Base-by-base conservation (phyloP, 2,888 invertebrate species). In the Opisthograptis luteolata region DNA sequence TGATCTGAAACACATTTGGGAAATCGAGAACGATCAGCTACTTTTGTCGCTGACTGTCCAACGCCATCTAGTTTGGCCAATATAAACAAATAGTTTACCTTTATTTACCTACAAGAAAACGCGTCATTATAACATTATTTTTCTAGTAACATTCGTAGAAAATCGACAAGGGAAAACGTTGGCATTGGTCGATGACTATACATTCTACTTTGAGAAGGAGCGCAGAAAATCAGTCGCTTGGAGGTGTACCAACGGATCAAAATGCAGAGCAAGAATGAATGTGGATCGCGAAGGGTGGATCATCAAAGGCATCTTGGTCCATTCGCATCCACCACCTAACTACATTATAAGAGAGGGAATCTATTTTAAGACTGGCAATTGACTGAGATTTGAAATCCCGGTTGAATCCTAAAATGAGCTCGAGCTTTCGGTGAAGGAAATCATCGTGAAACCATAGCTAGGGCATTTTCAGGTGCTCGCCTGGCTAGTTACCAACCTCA, bases 151-250 rank as follows among this genome's bases (percentile, higher is more conserved):
- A 1, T 48, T 46, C 39, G 45, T 59, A 27, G 17, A n/a, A 6
- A 67, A 55, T 32, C 10, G 13, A 3, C 14, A 15, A n/a, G 61
- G 60, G 3, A 63, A 44, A 8, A 12, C 22, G n/a, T n/a, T 51
- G 15, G 58, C 45, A 1, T 4, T 58, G 4, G 15, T 63, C 0
- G 25, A 56, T 5, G 56, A 53, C 1, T 57, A 50, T 22, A 49
- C 62, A 0, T 64, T 56, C 35, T 60, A 58, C 42, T 7, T 31
- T 5, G 34, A 40, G 4, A 45, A 27, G 1, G 60, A 63, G 5
- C 9, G 25, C 19, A 40, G 14, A 8, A 36, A 12, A 7, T 20
- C 40, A 12, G 12, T 24, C 5, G 14, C 35, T 1, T 53, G 47
- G 43, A 39, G 53, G 1, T 53, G 53, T 17, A 53, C 53, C 0